Evolutionary conservation across 2,888 invertebrate species (phyloP).

Genomic region (Sminthurides aquaticus): DNA sequence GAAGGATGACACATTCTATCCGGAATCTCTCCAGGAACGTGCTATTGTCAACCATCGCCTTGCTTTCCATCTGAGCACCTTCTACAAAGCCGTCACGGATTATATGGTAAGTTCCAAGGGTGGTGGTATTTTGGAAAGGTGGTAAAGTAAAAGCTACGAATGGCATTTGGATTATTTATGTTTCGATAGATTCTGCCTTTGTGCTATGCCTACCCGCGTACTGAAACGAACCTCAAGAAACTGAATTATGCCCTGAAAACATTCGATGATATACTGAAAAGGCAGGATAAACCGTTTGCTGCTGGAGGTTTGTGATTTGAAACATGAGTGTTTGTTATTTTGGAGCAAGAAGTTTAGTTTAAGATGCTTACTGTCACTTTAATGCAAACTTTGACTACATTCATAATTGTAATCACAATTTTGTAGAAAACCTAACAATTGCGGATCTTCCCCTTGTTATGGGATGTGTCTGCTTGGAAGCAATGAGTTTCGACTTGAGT

Average conservation of each 20-base stretch:
- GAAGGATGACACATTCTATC: constrained; percentile 60
- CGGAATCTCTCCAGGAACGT: constrained; percentile 60
- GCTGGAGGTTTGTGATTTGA: constrained; percentile 53
- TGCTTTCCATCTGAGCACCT: constrained; percentile 68
- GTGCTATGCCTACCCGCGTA: constrained; percentile 66
- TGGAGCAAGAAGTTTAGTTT: no score
- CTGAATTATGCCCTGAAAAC: constrained; percentile 58
- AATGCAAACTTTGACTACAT: no score
- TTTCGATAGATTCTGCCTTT: constrained; percentile 62
- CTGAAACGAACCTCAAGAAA: constrained; percentile 61
- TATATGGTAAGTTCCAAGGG: constrained; percentile 52
- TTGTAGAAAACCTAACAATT: constrained; percentile 59
- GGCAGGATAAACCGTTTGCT: constrained; percentile 57
- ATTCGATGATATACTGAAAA: constrained; percentile 61
- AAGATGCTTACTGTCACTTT: no score
- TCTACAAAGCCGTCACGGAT: constrained; percentile 62
- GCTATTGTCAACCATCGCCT: constrained; percentile 71
- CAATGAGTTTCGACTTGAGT: constrained; percentile 58
- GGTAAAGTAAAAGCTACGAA: not conserved
- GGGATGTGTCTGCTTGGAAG: constrained; percentile 66
- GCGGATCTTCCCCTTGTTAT: constrained; percentile 67
- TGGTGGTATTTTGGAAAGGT: not conserved
- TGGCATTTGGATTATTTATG: constrained; percentile 8
- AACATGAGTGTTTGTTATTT: not conserved
- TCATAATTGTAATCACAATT: constrained; percentile 4